Base-by-base conservation (phyloP, 2,113 vertebrate species). In the Pseudopodoces humilis region DNA sequence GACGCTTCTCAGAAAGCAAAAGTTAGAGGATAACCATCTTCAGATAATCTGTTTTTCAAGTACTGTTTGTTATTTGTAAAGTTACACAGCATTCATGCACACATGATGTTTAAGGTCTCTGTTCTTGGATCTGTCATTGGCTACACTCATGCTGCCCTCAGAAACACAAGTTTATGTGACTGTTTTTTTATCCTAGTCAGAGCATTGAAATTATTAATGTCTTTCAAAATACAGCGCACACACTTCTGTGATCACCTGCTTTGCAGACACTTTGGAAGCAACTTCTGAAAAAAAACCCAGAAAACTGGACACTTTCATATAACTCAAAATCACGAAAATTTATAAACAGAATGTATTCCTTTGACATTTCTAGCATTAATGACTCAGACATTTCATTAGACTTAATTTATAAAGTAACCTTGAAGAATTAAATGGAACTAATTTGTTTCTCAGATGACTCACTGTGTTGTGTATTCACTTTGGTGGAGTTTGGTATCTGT, bases 381-480 rank as follows among this genome's bases (percentile, higher is more conserved):
- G 71, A 74, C 68, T 70, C 35, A 25, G 68, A 46, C 21, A 23
- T 92, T 68, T 85, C 39, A 59, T 93, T 70, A 88, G 60, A 77
- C 41, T 83, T 92, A 62, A 86, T 93, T 93, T 86, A 24, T 91
- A 56, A 84, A 83, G 39, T 53, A 90, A 62, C 41, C 41, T 81
- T 71, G 62, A 92, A 86, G 64, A 90, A 94, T 79, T 93, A 87
- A 92, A 82, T 83, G 52, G 41, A 94, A 79, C 49, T 91, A 49
- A 90, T 88, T 90, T 84, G 69, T 92, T 94, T 43, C 52, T 89
- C 9, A 44, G 60, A 70, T 90, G 92, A 90, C 78, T 85, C 71
- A 81, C 15, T 70, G 47, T 12, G 2, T 90, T 92, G 49, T 1
- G 0, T 71, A 67, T 86, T 88, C 56, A 44, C 52, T 95, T 76